A percentile compares a stretch with the other conserved stretches of the same genome.
Conservation (phyloP, 2,888 invertebrate genomes). For the Urechis unicinctus region DNA sequence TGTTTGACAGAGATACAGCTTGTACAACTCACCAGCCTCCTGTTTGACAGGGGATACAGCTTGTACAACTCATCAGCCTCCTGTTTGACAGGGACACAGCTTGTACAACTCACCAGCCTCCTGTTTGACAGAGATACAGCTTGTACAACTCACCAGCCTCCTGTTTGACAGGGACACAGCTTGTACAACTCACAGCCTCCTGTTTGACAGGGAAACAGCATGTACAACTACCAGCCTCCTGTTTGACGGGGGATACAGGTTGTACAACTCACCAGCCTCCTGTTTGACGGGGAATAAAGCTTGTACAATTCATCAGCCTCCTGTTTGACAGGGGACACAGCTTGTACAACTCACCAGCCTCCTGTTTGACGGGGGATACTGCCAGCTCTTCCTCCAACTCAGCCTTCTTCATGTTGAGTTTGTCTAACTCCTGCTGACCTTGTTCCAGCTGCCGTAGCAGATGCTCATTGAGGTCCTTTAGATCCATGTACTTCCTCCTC, state of each 20-base stretch:
- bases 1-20: too few species aligned
- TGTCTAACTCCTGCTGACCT: conserved; percentile 60
- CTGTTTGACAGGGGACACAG: conserved; percentile 49
- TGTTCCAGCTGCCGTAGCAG: conserved; percentile 44
- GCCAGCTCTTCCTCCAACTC: conserved; percentile 58
- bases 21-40: conserved; percentile 50
- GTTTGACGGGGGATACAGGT: too few species aligned
- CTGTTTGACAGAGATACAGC: conserved; percentile 56
- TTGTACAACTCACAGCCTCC: too few species aligned
- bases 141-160: conserved; percentile 18
- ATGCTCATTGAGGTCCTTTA: conserved; percentile 53
- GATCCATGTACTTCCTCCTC: conserved; percentile 53
- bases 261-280: too few species aligned
- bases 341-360: conserved; percentile 46
- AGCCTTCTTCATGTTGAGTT: conserved; percentile 61
- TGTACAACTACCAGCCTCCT: too few species aligned
- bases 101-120: conserved; percentile 50
- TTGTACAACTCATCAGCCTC: conserved; percentile 50
- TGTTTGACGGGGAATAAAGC: too few species aligned
- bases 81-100: conserved; percentile 53
- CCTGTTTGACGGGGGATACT: conserved; percentile 55
- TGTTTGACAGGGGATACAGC: conserved; percentile 49
- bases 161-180: conserved; percentile 23
- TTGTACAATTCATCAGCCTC: conserved; percentile 50
- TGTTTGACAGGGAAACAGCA: too few species aligned